Conservation (phyloP, 2,113 vertebrate genomes). For the Chinchilla lanigera region DNA sequence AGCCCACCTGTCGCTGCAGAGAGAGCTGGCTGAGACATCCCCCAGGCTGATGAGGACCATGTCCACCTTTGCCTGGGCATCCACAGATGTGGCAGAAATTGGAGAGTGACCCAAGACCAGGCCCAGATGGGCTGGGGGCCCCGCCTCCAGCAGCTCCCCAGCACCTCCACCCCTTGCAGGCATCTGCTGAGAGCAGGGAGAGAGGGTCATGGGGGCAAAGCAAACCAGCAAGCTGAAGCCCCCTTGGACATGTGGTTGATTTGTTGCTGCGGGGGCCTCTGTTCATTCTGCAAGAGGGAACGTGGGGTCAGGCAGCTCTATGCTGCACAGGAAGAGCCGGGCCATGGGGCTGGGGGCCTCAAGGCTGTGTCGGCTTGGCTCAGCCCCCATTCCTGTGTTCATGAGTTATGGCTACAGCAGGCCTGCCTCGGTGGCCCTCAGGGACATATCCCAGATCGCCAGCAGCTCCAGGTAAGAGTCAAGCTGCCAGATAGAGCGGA, state of each 20-base stretch:
- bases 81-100: accelerated
- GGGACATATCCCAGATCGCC: background rate
- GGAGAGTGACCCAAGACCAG: background rate
- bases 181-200: constrained; percentile 15
- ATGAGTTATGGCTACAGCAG: background rate
- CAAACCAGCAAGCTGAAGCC: background rate
- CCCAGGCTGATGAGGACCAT: constrained; percentile 71
- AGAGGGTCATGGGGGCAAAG: constrained; percentile 11
- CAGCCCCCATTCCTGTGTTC: background rate
- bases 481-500: accelerated
- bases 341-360: background rate
- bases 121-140: constrained; percentile 11
- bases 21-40: constrained; percentile 76
- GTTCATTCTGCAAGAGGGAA: constrained; percentile 79
- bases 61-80: constrained; percentile 21
- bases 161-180: background rate
- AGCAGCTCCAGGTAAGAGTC: background rate
- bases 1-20: constrained; percentile 79
- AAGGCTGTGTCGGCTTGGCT: background rate
- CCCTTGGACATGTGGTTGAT: background rate
- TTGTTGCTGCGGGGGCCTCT: constrained; percentile 75
- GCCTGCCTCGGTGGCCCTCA: background rate
- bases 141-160: background rate
- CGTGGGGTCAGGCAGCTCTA: constrained; percentile 55
- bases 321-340: constrained; percentile 56